Base-by-base conservation (phyloP, 2,113 vertebrate genomes). In the Baryphthengus martii region DNA sequence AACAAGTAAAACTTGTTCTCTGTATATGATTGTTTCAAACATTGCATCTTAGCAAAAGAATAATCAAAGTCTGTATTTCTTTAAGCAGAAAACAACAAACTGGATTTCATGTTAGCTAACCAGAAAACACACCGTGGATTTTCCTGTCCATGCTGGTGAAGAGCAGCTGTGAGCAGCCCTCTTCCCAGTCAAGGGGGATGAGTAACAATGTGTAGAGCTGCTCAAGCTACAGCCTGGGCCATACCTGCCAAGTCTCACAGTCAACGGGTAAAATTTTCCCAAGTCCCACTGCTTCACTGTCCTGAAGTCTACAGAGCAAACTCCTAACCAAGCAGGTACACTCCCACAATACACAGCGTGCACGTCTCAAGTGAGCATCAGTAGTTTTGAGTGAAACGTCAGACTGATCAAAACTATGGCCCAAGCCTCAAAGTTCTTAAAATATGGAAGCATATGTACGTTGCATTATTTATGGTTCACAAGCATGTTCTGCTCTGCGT, bases 361-460 rank as follows among this genome's bases (percentile, higher is more conserved):
- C 47, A 52, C 25, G 31, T 44, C 81, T 67, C 33, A 73, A 44
- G 33, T 50, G 35, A 66, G 33, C 14, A 35, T 23, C 16, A 21
- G 7, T n/a, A 50, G n/a, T n/a, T n/a, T n/a, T n/a, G n/a, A n/a
- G n/a, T 44, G 9, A 88, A 75, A 66, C 26, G 13, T 65, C 37
- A 71, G 50, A 53, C 35, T 61, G 21, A 49, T 37, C 28, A 67
- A 76, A 88, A 53, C 24, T 49, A 49, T 40, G 11, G 2, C 37
- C 37, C 9, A 40, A 47, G 33, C 21, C 15, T 33, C 35, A 45
- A 18, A 72, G 35, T 40, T 56, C 59, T 88, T 80, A 59, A 84
- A 84, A 53, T 61, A 53, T 23, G 3, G 2, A 17, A 56, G n/a
- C 13, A 58, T 0, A 0, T 58, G 20, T 31, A 19, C 40, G 47